Evolutionary conservation across 1,140 invertebrate genomes (phyloP).

Genomic region (Aphelenchoides besseyi): DNA sequence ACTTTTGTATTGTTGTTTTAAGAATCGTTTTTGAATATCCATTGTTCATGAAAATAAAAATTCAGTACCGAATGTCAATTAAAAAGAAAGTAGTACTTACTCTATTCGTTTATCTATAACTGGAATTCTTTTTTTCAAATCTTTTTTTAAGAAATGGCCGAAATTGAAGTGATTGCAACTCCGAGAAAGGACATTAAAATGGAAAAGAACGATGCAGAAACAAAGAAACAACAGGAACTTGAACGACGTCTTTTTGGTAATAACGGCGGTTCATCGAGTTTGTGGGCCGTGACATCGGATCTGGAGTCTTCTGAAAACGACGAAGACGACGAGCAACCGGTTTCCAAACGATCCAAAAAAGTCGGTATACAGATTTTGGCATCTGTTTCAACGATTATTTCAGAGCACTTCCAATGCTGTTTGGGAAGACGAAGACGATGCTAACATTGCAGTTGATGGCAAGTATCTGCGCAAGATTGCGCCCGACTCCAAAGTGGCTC

Average conservation of each 20-base stretch:
- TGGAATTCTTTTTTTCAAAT: not conserved
- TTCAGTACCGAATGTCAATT: not conserved
- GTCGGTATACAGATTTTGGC: no score
- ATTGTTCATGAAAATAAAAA: slow-evolving; percentile 10
- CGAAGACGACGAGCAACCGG: slow-evolving; percentile 8
- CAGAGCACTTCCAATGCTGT: not conserved
- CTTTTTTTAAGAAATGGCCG: not conserved
- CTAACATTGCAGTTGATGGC: not conserved
- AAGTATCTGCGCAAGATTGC: slow-evolving; percentile 19
- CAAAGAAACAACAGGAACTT: slow-evolving; percentile 1
- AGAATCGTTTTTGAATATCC: no score
- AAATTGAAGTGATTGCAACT: slow-evolving; percentile 2
- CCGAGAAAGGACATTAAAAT: not conserved
- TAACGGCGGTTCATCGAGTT: not conserved
- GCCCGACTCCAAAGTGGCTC: not conserved
- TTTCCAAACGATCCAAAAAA: not conserved
- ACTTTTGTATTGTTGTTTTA: no score
- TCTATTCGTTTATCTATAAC: not conserved
- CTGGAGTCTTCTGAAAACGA: not conserved
- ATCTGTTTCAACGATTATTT: not conserved
- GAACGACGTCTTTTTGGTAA: slow-evolving; percentile 17
- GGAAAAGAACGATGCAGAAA: not conserved
- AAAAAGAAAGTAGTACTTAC: not conserved
- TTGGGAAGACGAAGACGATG: slow-evolving; percentile 22
- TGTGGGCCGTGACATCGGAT: not conserved